Evolutionary conservation across 2,113 vertebrate genomes (phyloP), one percentile per base, ranked within the genome.

Genomic region (Psilopogon haemacephalus): DNA sequence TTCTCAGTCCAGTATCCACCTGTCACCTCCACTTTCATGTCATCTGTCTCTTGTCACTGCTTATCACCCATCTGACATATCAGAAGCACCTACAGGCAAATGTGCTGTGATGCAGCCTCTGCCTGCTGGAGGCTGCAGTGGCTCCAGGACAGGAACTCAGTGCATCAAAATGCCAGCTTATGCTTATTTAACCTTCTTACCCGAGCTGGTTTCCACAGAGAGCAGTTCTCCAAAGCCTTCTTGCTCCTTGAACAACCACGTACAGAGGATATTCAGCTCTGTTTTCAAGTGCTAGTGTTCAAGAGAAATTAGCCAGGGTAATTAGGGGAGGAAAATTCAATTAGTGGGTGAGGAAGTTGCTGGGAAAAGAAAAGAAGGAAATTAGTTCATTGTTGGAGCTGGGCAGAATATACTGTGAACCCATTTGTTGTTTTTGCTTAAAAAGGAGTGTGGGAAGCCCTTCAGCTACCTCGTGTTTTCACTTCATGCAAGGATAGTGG

Each of bases 271-370:
- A 78, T 10, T 70, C 65, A 54, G 48, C n/a, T 38, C 32, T 40
- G 75, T 74, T 93, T 89, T 85, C 2, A 5, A 60, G 50, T n/a
- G 12, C 26, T 59, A 16, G 30, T 6, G 35, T 79, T 88, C 44
- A 42, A 65, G 64, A 89, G 35, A 80, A 91, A 91, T 76, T 73
- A 86, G 48, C 38, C 26, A 14, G 54, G 44, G 15, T 81, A 72
- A 90, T 95, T 84, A 88, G 70, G 48, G 71, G 72, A 89, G n/a
- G 48, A 94, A 91, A 93, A 93, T 77, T 72, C 74, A 90, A 60
- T 89, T 80, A 94, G 48, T 67, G 84, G 55, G 55, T 4, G 11
- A 95, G 78, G 68, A 91, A 88, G 78, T 37, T 71, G 42, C 3
- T 68, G 24, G 56, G 67, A 85, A 87, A 91, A 91, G 63, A 82